Conservation (phyloP, 2,797 vertebrate genomes). For the Microctenopoma stevenorrisi region DNA sequence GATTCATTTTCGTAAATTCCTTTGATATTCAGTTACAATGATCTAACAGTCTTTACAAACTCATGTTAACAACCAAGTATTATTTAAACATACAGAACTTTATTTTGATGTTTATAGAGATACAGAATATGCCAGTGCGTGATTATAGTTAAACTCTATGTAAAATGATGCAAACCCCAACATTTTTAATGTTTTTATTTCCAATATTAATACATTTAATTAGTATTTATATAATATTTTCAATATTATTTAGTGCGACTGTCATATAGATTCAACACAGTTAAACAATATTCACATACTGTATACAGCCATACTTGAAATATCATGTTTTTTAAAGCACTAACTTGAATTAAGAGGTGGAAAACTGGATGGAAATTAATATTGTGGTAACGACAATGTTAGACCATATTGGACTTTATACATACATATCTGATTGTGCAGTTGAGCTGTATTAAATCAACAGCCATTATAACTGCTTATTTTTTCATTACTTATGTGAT, state of each 20-base stretch:
- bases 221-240: too few species aligned
- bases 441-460: background rate
- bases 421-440: background rate
- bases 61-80: background rate
- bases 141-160: background rate
- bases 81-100: background rate
- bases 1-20: too few species aligned
- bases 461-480: conserved; percentile 11
- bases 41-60: background rate
- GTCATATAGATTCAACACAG: background rate
- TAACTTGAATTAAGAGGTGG: background rate
- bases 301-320: too few species aligned
- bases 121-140: background rate
- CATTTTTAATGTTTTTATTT: too few species aligned
- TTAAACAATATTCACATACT: background rate
- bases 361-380: background rate
- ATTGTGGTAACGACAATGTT: background rate
- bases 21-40: background rate
- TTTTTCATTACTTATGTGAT: conserved; percentile 9
- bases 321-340: background rate
- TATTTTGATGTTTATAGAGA: background rate
- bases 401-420: background rate
- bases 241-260: background rate
- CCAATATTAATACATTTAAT: too few species aligned
- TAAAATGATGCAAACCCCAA: too few species aligned